Conservation (phyloP, 1,140 invertebrate genomes). For the Psix sp. region DNA sequence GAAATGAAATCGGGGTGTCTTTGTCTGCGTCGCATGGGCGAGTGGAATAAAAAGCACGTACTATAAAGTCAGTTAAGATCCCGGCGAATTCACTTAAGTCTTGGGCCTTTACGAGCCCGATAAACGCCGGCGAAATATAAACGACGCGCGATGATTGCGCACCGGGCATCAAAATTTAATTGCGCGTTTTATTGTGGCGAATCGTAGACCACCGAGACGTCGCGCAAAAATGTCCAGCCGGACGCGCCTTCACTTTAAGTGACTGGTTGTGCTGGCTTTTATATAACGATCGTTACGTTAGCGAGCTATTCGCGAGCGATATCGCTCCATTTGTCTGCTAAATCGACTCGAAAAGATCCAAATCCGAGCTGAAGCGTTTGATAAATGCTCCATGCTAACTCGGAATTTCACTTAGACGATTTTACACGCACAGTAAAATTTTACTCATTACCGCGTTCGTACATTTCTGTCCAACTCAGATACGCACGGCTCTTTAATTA, state of each 20-base stretch:
- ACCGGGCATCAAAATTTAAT: slow-evolving; percentile 47
- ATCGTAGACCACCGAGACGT: slow-evolving; percentile 57
- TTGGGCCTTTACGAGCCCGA: slow-evolving; percentile 21
- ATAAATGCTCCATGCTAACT: too few species aligned
- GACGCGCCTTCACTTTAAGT: slow-evolving; percentile 50
- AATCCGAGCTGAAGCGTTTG: neutral
- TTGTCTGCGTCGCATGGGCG: slow-evolving; percentile 11
- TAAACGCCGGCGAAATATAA: slow-evolving; percentile 30
- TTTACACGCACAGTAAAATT: slow-evolving; percentile 3
- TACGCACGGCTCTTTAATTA: too few species aligned
- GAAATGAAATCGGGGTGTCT: slow-evolving; percentile 7
- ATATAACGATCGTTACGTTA: slow-evolving; percentile 60
- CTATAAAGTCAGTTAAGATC: slow-evolving; percentile 20
- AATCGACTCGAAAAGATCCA: slow-evolving; percentile 12
- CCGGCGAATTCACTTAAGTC: slow-evolving; percentile 21
- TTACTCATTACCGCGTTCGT: neutral
- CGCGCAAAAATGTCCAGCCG: slow-evolving; percentile 55
- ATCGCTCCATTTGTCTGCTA: slow-evolving; percentile 40
- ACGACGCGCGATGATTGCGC: slow-evolving; percentile 12
- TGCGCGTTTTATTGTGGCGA: slow-evolving; percentile 44
- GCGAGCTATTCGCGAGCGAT: slow-evolving; percentile 34
- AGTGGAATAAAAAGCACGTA: slow-evolving; percentile 7
- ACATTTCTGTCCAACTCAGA: too few species aligned
- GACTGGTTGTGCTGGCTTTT: slow-evolving; percentile 50
- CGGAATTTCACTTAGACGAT: too few species aligned